Conservation (phyloP, 2,888 invertebrate species). For the Archips xylosteana region DNA sequence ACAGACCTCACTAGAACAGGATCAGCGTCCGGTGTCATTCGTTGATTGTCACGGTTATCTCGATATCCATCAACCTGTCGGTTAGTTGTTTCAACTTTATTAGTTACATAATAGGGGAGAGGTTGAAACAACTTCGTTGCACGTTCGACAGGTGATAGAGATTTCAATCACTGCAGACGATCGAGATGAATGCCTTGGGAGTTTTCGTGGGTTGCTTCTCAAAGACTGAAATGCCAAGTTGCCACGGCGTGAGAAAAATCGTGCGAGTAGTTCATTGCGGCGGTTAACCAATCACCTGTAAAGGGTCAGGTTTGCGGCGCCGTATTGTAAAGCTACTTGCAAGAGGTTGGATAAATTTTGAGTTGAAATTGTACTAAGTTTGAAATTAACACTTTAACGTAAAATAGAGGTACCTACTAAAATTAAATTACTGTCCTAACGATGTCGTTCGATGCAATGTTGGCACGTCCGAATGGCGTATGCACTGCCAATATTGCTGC, state of each 20-base stretch:
- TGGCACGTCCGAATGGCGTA: constrained; percentile 1
- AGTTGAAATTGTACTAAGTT: not conserved
- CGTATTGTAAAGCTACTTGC: not conserved
- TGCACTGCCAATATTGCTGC: constrained; percentile 17
- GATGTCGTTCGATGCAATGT: constrained; percentile 13
- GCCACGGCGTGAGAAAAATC: not conserved
- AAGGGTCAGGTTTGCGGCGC: not conserved
- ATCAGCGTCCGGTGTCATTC: constrained; percentile 52
- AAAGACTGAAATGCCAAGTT: not conserved
- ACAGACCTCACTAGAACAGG: constrained; percentile 56
- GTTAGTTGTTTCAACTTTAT: constrained; percentile 65
- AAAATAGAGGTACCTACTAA: not conserved
- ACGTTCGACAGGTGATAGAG: constrained; percentile 38
- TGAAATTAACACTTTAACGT: not conserved
- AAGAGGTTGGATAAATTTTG: too few relatives aligned
- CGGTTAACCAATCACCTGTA: not conserved
- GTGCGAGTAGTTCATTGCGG: not conserved
- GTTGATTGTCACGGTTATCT: constrained; percentile 61
- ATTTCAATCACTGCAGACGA: constrained; percentile 26
- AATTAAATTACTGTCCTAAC: constrained; percentile 21
- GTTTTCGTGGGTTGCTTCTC: not conserved
- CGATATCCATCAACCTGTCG: constrained; percentile 61
- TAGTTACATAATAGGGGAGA: constrained; percentile 37
- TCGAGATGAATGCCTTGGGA: constrained; percentile 23
- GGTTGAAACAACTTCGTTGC: constrained; percentile 34